Conservation (phyloP, 2,113 vertebrate species). For the Sclerurus mexicanus region DNA sequence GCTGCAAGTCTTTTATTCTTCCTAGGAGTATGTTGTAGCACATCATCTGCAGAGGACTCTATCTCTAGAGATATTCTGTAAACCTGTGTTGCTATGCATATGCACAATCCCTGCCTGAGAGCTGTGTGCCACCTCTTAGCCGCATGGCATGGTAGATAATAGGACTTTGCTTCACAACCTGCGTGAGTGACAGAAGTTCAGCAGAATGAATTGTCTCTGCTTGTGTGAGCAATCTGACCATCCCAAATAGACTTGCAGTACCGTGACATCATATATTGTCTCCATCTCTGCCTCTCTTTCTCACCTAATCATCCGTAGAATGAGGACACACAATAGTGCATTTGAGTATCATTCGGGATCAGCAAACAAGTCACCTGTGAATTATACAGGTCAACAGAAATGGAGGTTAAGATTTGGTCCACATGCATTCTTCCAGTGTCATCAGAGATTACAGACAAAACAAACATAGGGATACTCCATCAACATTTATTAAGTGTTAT, state of each 20-base stretch:
- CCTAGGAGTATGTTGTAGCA: neutral
- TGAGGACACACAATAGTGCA: neutral
- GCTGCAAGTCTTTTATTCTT: neutral
- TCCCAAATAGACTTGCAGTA: neutral
- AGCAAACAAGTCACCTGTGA: constrained; percentile 36
- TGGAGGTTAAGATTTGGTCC: neutral
- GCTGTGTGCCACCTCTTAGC: neutral
- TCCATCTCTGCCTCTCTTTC: neutral
- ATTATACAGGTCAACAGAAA: constrained; percentile 46
- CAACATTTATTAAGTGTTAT: neutral
- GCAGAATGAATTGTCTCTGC: neutral
- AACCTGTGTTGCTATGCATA: neutral
- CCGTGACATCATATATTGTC: constrained; percentile 15
- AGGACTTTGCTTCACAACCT: neutral
- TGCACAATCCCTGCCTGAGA: neutral
- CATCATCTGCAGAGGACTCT: constrained; percentile 2
- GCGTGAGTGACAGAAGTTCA: neutral
- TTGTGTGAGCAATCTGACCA: neutral
- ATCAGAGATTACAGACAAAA: constrained; percentile 19
- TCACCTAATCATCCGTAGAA: constrained; percentile 50
- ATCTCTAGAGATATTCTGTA: neutral
- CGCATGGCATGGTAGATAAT: neutral
- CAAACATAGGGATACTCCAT: neutral
- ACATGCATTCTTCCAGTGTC: neutral
- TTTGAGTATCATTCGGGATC: constrained; percentile 24